Percentiles rank a stretch among this genome's conserved stretches.
phyloP scores from a whole-genome alignment of 2,797 vertebrate species.

The Mallotus villosus region DNA sequence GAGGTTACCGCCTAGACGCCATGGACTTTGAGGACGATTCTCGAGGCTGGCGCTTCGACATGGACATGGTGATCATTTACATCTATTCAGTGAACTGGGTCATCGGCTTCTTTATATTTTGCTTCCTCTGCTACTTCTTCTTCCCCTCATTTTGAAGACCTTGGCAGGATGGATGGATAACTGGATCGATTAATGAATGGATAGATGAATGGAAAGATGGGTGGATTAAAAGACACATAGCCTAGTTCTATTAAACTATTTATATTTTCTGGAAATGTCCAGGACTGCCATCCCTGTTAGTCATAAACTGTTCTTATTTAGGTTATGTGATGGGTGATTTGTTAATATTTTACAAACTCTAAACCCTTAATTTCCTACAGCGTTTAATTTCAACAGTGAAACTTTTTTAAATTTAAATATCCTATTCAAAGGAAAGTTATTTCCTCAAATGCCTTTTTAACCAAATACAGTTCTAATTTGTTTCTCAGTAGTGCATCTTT shows the following conservation, averaged over 20 bases:
- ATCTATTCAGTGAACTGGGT: slow-evolving; percentile 96
- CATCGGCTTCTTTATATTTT: slow-evolving; percentile 90
- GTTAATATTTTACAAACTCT: no score
- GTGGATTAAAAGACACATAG: not conserved
- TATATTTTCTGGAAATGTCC: no score
- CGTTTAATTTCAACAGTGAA: not conserved
- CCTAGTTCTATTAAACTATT: no score
- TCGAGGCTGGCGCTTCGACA: slow-evolving; percentile 87
- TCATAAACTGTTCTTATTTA: no score
- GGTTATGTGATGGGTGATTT: no score
- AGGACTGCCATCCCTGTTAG: no score
- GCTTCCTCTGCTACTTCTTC: slow-evolving; percentile 92
- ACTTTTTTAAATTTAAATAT: not conserved
- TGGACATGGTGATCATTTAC: slow-evolving; percentile 96
- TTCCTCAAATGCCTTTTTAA: slow-evolving; percentile 13
- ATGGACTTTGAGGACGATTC: slow-evolving; percentile 85
- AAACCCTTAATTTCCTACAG: no score
- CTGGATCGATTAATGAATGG: slow-evolving; percentile 8
- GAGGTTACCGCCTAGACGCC: slow-evolving; percentile 83
- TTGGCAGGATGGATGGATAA: not conserved
- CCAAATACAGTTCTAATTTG: slow-evolving; percentile 12
- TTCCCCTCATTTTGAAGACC: slow-evolving; percentile 75
- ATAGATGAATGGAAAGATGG: not conserved
- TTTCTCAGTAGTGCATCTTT: slow-evolving; percentile 20
- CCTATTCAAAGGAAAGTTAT: slow-evolving; percentile 12